Evolutionary conservation across 2,797 vertebrate genomes (phyloP), one percentile per base, ranked within the genome.

Genomic region (Cyclura pinguis): DNA sequence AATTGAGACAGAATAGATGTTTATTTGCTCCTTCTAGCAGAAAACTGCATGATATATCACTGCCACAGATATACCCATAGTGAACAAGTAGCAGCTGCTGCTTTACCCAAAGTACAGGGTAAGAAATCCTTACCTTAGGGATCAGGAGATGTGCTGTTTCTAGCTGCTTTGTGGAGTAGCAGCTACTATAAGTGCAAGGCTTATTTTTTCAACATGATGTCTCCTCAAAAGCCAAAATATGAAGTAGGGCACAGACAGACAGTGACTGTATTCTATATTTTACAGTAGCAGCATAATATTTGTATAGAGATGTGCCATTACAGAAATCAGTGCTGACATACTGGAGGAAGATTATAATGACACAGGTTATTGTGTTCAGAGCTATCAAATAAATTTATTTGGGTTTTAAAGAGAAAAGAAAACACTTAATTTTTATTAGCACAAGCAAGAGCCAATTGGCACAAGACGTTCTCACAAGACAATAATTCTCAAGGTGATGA

Each of bases 401-500:
- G 27, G 16, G 57, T 64, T 38, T 47, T 80, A 78, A 87, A 87
- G 24, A 80, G 38, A 89, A 84, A 77, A 55, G 73, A 42, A 76
- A n/a, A 3, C 32, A 2, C 27, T 84, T 20, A 1, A n/a, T 62
- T 87, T 78, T 29, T 32, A n/a, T 32, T 80, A 62, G 29, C 16
- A 67, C 47, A 84, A 78, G 14, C 14, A 84, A 89, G 22, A 84
- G 38, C 57, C 72, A 89, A 52, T n/a, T 52, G 81, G 42, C 81
- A 77, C 32, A 59, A 29, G 50, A 22, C 14, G 62, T 57, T 16
- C 3, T 59, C 76, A 80, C 59, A 90, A 24, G 29, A 76, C 88
- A 85, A 74, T 14, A 52, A 72, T 77, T 87, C 91, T 64, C 35
- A 92, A 13, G 7, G 83, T 88, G 91, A 94, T 88, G 42, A 83